These are phyloP conservation scores for Myiotriccus ornatus DNA, from an alignment of 2,797 vertebrate genomes.

Conservation along the genomic window DNA sequence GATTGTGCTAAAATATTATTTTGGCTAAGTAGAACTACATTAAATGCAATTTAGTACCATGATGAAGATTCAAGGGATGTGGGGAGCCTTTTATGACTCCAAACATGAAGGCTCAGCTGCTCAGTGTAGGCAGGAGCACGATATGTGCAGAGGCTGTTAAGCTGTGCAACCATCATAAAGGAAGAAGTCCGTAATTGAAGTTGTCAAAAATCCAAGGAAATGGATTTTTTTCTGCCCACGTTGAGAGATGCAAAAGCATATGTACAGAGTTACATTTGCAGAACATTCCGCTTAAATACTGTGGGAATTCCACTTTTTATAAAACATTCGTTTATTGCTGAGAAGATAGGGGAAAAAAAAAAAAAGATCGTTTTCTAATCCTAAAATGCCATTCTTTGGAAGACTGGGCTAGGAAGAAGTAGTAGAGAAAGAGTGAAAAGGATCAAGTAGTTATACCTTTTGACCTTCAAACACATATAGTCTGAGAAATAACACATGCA, in stretches of 20 bases:
- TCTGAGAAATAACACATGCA: not conserved
- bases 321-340: not conserved
- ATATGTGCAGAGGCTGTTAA: not conserved
- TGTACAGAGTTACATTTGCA: not conserved
- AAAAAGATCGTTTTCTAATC: not conserved
- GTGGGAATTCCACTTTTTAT: not conserved
- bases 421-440: not conserved
- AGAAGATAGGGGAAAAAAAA: not conserved
- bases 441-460: not conserved
- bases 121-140: not conserved
- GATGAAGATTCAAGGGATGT: not conserved
- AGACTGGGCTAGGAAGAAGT: not conserved
- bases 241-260: not conserved
- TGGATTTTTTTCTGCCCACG: accelerated
- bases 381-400: not conserved
- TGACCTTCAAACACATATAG: not conserved
- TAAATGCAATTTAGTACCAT: not conserved
- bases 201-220: not conserved
- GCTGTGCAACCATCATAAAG: not conserved
- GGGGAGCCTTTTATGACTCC: not conserved
- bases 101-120: not conserved
- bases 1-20: not conserved
- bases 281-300: not conserved
- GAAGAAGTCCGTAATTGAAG: not conserved
- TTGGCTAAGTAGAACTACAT: not conserved